Base-by-base conservation (phyloP, 2,888 invertebrate genomes). In the Xanthostigma xanthostigma region DNA sequence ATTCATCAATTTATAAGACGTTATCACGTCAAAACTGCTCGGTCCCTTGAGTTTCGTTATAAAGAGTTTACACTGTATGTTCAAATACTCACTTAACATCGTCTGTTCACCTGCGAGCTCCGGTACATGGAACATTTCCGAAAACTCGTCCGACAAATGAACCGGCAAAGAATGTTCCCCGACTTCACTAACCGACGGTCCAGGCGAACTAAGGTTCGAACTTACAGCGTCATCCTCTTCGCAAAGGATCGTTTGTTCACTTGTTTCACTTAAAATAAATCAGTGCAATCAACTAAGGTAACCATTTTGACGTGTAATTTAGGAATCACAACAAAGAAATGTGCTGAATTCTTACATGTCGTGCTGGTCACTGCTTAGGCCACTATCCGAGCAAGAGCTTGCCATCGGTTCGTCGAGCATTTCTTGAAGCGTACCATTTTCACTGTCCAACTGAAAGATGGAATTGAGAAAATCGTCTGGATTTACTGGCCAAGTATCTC, bases 401-500 rank as follows among this genome's bases (percentile, higher is more conserved):
- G 59, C 57, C 4, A 64, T 65, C 14, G 65, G 65, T 41, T 60
- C 72, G 43, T 77, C 76, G 48, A 79, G 64, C 57, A 76, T 76
- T 60, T 73, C 62, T 52, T 66, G 74, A 56, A 80, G 69, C 10
- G 76, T 72, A 6, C 27, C 27, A 27, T 27, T 27, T 45, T 75
- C 73, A 54, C 76, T 73, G 54, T 75, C 76, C 65, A 79, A 60
- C 37, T 79, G 79, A 61, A 83, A 75, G 49, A 84, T 78, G 4
- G 75, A 73, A 58, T 83, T 80, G 60, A 84, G 75, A 58, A 84
- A 72, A 54, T 83, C 78, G 58, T 78, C 78, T 53, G 75, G 69
- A 42, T 70, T 69, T 17, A 64, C 57, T 50, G 73, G 68, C 69
- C 70, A 70, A 57, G 64, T 65, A 51, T 67, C 60, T 60, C 68